Evolutionary conservation across 2,797 vertebrate species (phyloP), one percentile per base, ranked within the genome.

Genomic region (Sebastiscus tertius): DNA sequence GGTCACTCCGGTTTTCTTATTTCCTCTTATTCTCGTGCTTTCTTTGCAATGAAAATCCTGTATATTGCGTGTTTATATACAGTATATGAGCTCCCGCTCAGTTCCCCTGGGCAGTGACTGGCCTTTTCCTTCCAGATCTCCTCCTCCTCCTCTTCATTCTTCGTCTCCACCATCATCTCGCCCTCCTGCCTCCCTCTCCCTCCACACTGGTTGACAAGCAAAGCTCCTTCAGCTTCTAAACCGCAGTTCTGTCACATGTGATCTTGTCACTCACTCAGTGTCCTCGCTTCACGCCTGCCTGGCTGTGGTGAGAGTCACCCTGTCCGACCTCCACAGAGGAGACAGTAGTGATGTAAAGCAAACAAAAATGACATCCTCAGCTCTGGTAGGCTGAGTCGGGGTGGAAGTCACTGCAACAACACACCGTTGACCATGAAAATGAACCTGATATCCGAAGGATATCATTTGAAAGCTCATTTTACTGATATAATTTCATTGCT

Each of bases 201-300:
- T 72, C 67, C 59, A 12, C 72, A 6, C 60, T 66, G 66, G 74
- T 27, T 75, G 85, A 75, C 69, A 54, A 39, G 70, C 70, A 72
- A 27, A 26, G 36, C 64, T 88, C 82, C 75, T 68, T 71, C 63
- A 26, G 33, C 64, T 88, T 81, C 73, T 68, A 68, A 61, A 8
- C 74, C 12, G 61, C 63, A 46, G 26, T 34, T 83, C 81, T 89
- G 90, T 88, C 90, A 89, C 72, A 88, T 87, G 81, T 72, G 72
- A 91, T 93, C 79, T 39, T 64, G 72, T 91, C 87, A 82, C 70
- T 90, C 87, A 82, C 67, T 77, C 24, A 2, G 62, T 26, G 79
- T 85, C 76, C 39, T 33, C 11, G 8, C 69, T 84, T 82, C 64
- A 79, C 63, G 62, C 80, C 81, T 69, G 72, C 71, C 58, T 29